Evolutionary conservation across 2,113 vertebrate species (phyloP).

Genomic region (Xiphias gladius): DNA sequence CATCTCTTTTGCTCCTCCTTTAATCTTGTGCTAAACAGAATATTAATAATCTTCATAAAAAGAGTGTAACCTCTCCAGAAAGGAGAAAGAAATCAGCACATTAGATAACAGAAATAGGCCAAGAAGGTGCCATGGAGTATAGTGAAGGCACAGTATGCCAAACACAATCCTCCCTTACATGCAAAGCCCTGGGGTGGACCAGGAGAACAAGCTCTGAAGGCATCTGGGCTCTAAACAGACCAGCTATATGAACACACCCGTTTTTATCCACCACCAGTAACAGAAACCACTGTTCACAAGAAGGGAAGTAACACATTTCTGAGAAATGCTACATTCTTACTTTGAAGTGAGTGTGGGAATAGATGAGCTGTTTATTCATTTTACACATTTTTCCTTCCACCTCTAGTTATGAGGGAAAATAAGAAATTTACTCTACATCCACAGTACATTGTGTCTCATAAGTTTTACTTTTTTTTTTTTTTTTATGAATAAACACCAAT

Average conservation of each 20-base stretch:
- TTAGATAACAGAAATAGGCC: constrained; percentile 31
- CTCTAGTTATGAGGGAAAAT: background rate
- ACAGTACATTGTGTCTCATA: background rate
- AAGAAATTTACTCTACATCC: background rate
- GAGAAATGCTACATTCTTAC: constrained; percentile 39
- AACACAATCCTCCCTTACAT: constrained; percentile 62
- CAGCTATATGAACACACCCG: constrained; percentile 18
- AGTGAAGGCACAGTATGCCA: constrained; percentile 49
- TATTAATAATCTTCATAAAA: constrained; percentile 54
- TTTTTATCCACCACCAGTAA: constrained; percentile 45
- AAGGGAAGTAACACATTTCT: constrained; percentile 49
- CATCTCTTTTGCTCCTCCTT: constrained; percentile 40
- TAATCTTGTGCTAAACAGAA: constrained; percentile 67
- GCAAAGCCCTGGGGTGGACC: constrained; percentile 19
- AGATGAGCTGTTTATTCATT: constrained; percentile 14
- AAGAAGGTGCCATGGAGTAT: constrained; percentile 44
- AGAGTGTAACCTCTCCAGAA: constrained; percentile 24
- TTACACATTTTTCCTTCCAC: constrained; percentile 22
- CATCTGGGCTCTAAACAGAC: constrained; percentile 46
- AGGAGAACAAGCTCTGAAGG: constrained; percentile 44
- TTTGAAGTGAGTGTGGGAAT: constrained; percentile 52
- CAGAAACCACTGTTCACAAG: constrained; percentile 50
- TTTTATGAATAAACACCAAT: background rate
- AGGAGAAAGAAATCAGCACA: constrained; percentile 23
- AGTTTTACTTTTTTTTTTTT: background rate